phyloP scores from a whole-genome alignment of 2,888 invertebrate species.

The Heliconius erato region DNA sequence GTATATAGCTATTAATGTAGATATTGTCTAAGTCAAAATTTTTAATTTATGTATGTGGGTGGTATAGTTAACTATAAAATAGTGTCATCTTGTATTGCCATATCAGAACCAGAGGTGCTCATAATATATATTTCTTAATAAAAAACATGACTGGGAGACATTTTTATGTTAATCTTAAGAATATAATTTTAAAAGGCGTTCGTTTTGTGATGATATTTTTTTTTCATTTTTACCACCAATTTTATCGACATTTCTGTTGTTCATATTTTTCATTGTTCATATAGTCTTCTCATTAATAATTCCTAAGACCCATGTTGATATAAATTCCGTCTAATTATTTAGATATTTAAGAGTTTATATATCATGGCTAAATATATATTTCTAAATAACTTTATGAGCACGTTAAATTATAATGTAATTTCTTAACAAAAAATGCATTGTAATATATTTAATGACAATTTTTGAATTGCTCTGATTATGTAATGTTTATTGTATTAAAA shows the following conservation, averaged over 20 bases:
- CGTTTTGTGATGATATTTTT: conserved; percentile 16
- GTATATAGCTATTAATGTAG: too few species aligned
- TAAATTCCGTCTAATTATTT: background rate
- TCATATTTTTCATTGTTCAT: background rate
- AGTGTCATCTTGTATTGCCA: conserved; percentile 52
- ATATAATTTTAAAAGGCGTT: conserved; percentile 12
- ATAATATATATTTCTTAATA: conserved; percentile 15
- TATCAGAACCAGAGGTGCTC: conserved; percentile 47
- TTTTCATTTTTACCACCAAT: background rate
- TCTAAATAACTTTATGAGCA: background rate
- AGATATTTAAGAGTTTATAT: background rate
- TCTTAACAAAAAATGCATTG: background rate
- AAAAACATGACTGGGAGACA: conserved; percentile 8
- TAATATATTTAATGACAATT: background rate
- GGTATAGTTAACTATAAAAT: conserved; percentile 14
- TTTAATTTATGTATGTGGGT: background rate
- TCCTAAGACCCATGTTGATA: background rate
- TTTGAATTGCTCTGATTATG: background rate
- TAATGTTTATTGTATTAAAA: background rate
- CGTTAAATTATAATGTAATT: background rate
- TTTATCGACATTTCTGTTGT: background rate
- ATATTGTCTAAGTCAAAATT: too few species aligned
- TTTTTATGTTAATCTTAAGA: conserved; percentile 21
- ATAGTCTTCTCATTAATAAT: background rate
- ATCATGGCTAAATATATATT: background rate